These are phyloP conservation scores for Cetoscarus ocellatus DNA, from an alignment of 2,797 vertebrate genomes.

Conservation along the genomic window DNA sequence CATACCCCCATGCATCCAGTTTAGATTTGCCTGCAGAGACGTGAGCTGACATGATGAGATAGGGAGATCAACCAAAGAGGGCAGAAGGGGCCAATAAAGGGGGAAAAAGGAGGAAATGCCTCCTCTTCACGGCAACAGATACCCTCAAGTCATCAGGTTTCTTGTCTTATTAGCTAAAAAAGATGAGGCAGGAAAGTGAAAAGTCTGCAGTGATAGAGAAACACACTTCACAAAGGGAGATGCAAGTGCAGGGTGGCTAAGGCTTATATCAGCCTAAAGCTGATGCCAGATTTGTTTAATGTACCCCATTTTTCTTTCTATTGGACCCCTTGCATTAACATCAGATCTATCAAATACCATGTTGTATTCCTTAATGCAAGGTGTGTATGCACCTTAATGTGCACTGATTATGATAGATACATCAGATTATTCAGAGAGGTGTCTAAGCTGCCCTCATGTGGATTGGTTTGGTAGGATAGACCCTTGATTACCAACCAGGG, in stretches of 20 bases:
- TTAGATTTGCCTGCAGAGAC: conserved; percentile 52
- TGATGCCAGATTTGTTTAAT: conserved; percentile 40
- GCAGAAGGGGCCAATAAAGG: conserved; percentile 27
- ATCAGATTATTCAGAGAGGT: no score
- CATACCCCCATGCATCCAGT: conserved; percentile 30
- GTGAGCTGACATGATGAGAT: conserved; percentile 53
- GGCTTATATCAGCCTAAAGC: conserved; percentile 70
- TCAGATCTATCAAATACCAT: no score
- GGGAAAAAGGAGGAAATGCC: neutral
- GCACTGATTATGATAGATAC: no score
- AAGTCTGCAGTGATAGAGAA: conserved; percentile 62
- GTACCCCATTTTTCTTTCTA: conserved; percentile 11
- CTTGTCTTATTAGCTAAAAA: conserved; percentile 58
- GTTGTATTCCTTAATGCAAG: no score
- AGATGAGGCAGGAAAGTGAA: conserved; percentile 47
- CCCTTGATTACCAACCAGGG: no score
- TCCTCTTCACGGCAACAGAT: conserved; percentile 41
- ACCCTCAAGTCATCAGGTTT: conserved; percentile 51
- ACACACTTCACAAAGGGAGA: conserved; percentile 55
- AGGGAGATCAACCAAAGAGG: conserved; percentile 36
- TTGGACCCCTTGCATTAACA: no score
- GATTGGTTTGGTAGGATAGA: no score
- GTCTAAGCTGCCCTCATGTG: no score
- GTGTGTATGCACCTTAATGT: no score
- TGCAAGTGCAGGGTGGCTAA: conserved; percentile 61